Conservation (phyloP, 2,113 vertebrate genomes). For the Callipepla squamata region DNA sequence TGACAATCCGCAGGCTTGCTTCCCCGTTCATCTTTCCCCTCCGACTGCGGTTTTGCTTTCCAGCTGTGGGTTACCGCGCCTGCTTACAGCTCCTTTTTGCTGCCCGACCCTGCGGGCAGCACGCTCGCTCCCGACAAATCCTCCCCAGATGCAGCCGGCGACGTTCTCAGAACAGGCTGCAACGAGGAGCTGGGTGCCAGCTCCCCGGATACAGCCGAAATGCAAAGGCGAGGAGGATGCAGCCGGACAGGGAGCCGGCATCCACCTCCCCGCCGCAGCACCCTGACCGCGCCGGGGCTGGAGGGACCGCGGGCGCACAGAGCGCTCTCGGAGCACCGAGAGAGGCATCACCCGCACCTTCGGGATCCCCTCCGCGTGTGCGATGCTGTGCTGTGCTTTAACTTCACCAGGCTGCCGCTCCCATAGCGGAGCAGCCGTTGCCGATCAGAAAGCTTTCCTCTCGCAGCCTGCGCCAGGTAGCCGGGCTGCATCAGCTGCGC, state of each 20-base stretch:
- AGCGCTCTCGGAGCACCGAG: background rate
- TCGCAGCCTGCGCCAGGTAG: background rate
- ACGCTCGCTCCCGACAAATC: background rate
- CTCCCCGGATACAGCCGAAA: background rate
- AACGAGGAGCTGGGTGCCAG: background rate
- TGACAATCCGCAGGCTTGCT: background rate
- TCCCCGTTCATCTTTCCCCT: background rate
- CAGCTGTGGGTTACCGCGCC: background rate
- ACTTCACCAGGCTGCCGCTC: background rate
- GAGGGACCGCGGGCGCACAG: background rate
- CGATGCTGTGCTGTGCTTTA: background rate
- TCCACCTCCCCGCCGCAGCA: background rate
- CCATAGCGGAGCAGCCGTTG: background rate
- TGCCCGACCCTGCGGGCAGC: background rate
- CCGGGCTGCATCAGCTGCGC: background rate
- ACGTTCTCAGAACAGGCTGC: constrained; percentile 10
- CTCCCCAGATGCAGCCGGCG: background rate
- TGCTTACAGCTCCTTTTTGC: background rate
- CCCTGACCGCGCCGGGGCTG: background rate
- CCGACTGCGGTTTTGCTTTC: background rate
- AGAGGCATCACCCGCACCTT: background rate
- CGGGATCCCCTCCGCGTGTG: background rate
- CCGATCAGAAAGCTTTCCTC: background rate
- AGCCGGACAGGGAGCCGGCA: background rate
- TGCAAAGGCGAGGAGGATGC: background rate